Conservation (phyloP, 2,113 vertebrate genomes). For the Corythoichthys haematopterus region DNA sequence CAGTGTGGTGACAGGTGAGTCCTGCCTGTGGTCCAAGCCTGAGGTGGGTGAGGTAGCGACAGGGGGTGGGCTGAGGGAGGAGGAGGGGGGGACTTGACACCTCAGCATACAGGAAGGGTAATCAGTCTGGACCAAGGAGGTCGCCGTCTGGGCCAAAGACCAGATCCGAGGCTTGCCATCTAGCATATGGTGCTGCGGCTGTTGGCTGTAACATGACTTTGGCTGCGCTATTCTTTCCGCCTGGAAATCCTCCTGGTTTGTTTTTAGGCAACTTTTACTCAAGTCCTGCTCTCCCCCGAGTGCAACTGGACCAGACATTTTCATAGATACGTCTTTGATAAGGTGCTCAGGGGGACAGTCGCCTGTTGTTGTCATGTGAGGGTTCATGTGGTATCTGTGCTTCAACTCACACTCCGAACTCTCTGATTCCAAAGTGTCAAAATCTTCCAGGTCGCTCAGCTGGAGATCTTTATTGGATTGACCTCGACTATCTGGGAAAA, state of each 20-base stretch:
- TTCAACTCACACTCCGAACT: slow-evolving; percentile 87
- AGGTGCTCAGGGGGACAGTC: slow-evolving; percentile 66
- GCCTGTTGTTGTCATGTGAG: slow-evolving; percentile 70
- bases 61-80: slow-evolving; percentile 62
- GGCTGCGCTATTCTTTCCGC: slow-evolving; percentile 72
- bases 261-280: slow-evolving; percentile 82
- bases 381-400: slow-evolving; percentile 80
- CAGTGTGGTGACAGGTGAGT: slow-evolving; percentile 94
- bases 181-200: slow-evolving; percentile 73
- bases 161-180: slow-evolving; percentile 94
- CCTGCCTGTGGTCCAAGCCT: slow-evolving; percentile 84
- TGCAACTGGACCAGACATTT: slow-evolving; percentile 67
- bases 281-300: slow-evolving; percentile 75
- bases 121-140: slow-evolving; percentile 88
- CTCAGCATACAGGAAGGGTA: slow-evolving; percentile 95
- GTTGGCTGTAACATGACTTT: slow-evolving; percentile 78
- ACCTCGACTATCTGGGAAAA: slow-evolving; percentile 72
- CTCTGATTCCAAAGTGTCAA: slow-evolving; percentile 87
- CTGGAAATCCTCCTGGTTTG: slow-evolving; percentile 71
- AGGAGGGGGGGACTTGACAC: slow-evolving; percentile 68
- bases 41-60: slow-evolving; percentile 69
- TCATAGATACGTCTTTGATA: slow-evolving; percentile 77
- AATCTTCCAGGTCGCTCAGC: slow-evolving; percentile 91
- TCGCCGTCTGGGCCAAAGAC: slow-evolving; percentile 95
- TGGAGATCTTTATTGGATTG: slow-evolving; percentile 88